A percentile compares a stretch with the other conserved stretches of the same genome.
These are phyloP conservation scores for Perca schrenkii DNA, from an alignment of 2,113 vertebrate species.

Conservation along the genomic window DNA sequence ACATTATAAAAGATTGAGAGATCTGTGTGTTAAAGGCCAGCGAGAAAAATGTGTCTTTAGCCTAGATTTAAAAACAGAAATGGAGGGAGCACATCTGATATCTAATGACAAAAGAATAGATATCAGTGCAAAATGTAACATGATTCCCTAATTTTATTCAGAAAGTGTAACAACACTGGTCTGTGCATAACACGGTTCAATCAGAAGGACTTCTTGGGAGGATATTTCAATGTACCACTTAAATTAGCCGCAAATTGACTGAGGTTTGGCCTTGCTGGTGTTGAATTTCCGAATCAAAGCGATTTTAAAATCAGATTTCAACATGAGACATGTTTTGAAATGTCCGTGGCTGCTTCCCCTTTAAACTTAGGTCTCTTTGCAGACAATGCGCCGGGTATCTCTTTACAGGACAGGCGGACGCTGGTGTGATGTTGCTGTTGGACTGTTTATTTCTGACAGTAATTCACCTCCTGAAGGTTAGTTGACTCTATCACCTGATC, in stretches of 20 bases:
- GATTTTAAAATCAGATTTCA: slow-evolving; percentile 2
- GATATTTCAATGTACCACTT: neutral
- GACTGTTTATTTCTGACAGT: slow-evolving; percentile 64
- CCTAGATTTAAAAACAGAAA: too few relatives aligned
- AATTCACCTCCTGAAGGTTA: slow-evolving; percentile 71
- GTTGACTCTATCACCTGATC: slow-evolving; percentile 67
- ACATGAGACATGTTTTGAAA: slow-evolving; percentile 24
- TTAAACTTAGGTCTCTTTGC: neutral
- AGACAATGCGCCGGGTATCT: slow-evolving; percentile 19
- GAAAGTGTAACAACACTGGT: neutral
- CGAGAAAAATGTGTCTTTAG: too few relatives aligned
- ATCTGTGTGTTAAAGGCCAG: too few relatives aligned
- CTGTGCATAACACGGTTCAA: slow-evolving; percentile 1
- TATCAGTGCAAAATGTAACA: neutral
- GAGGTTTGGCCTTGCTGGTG: neutral
- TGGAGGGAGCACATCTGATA: too few relatives aligned
- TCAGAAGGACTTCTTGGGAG: neutral
- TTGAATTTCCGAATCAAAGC: slow-evolving; percentile 12
- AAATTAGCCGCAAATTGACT: slow-evolving; percentile 25
- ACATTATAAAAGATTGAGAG: too few relatives aligned
- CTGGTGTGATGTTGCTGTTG: slow-evolving; percentile 33
- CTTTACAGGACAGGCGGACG: slow-evolving; percentile 26
- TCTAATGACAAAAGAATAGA: neutral
- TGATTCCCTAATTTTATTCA: neutral
- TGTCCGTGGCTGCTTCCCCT: neutral